Evolutionary conservation across 2,888 invertebrate genomes (phyloP).

Genomic region (Zelleria hepariella): DNA sequence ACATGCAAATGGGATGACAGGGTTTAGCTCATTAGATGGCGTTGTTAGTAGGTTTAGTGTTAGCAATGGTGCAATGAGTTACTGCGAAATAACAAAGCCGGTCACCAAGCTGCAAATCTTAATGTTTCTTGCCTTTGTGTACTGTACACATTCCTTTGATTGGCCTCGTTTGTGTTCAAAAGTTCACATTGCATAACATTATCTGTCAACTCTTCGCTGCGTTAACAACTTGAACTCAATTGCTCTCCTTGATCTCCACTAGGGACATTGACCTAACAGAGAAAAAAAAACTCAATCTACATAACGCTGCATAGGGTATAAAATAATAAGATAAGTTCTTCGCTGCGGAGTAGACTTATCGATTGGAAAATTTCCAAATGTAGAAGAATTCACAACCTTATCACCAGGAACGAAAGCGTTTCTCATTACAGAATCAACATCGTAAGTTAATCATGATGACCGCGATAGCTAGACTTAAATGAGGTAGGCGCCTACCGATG

Average conservation of each 20-base stretch:
- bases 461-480: background rate
- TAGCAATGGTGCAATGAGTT: background rate
- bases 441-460: no score
- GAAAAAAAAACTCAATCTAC: background rate
- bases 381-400: no score
- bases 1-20: slow-evolving; percentile 7
- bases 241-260: background rate
- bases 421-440: no score
- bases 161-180: background rate
- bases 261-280: background rate
- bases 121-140: background rate
- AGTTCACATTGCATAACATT: background rate
- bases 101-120: background rate
- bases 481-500: background rate
- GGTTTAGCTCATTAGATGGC: slow-evolving; percentile 2
- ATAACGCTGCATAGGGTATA: no score
- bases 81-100: background rate
- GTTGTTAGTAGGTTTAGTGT: slow-evolving; percentile 9
- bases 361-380: no score
- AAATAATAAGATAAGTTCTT: no score
- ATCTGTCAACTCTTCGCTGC: background rate
- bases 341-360: no score
- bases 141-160: background rate
- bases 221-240: background rate
- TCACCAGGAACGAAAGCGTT: no score